Conservation (phyloP, 1,140 invertebrate species). For the Caenorhabditis remanei region DNA sequence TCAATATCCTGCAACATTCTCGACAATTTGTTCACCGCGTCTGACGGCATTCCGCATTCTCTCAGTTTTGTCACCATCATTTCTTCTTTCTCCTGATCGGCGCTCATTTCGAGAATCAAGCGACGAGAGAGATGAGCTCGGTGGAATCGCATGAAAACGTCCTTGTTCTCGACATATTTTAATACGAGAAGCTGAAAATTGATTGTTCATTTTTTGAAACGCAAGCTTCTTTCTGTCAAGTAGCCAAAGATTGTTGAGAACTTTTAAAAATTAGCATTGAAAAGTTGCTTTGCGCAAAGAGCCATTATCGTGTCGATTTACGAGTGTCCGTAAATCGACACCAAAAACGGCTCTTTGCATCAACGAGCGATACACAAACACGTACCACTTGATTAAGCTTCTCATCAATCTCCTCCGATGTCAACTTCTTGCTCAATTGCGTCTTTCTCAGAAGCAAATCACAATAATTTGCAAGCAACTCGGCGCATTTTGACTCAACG, state of each 20-base stretch:
- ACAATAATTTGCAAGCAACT: slow-evolving; percentile 98
- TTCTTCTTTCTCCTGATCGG: slow-evolving; percentile 98
- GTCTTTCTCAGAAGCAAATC: slow-evolving; percentile 98
- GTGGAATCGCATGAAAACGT: slow-evolving; percentile 99
- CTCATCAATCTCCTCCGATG: slow-evolving; percentile 95
- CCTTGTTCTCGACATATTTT: slow-evolving; percentile 99
- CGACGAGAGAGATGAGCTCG: slow-evolving; percentile 90
- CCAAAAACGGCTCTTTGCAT: no score
- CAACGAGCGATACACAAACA: slow-evolving; percentile 63
- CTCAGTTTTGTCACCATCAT: slow-evolving; percentile 89
- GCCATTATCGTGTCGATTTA: no score
- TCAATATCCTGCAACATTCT: slow-evolving; percentile 93
- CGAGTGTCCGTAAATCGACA: no score
- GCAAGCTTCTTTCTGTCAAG: no score
- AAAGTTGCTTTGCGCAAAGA: no score
- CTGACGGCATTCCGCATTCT: slow-evolving; percentile 92
- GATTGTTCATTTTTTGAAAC: background rate
- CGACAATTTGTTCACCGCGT: slow-evolving; percentile 99
- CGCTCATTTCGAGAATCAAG: slow-evolving; percentile 93
- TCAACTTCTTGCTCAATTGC: slow-evolving; percentile 93
- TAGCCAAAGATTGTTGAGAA: no score
- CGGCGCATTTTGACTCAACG: slow-evolving; percentile 94
- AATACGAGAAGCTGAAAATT: slow-evolving; percentile 86
- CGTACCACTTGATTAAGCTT: slow-evolving; percentile 90
- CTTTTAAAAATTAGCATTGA: no score